Evolutionary conservation across 2,888 invertebrate genomes (phyloP), one percentile per base, ranked within the genome.

Genomic region (Mythimna lalbum): DNA sequence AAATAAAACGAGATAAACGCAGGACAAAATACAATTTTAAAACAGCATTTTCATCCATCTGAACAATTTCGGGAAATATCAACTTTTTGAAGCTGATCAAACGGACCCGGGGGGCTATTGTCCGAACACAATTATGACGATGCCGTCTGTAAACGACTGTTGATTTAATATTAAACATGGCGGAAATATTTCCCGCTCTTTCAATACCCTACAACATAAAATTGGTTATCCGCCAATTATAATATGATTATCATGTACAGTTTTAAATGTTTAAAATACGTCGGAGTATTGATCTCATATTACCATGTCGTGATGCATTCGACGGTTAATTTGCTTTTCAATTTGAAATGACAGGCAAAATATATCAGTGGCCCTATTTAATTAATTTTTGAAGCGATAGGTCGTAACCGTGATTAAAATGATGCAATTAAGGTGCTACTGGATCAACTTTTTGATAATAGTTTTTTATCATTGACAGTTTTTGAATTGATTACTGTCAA

Each of bases 21-120:
- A 36, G 36, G 36, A 50, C 49, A 10, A 59, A 68, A 68, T 73
- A 82, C 67, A 78, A 79, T 79, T 43, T 80, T 63, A 31, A 81
- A 63, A 53, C 56, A 50, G 23, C 9, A 63, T 64, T 67, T 50
- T 31, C 47, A 60, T 63, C 59, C 65, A 55, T 78, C 61, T 33
- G 66, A 65, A 69, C 57, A 79, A 70, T 79, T 82, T 67, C 27
- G 31, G 33, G 36, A 60, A 74, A 74, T 85, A 82, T 79, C 57
- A 80, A 76, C 69, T 76, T 81, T 75, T 76, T 74, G 72, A 76
- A 71, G 65, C 81, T 69, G 86, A 79, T 78, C 73, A 80, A 77
- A 80, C 49, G 76, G 73, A 27, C 65, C 73, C 65, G 31, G 70
- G 52, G 71, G 36, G 56, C 65, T 69, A 73, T 86, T 84, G 70